phyloP scores from a whole-genome alignment of 1,140 invertebrate species.

The Pinna nobilis region DNA sequence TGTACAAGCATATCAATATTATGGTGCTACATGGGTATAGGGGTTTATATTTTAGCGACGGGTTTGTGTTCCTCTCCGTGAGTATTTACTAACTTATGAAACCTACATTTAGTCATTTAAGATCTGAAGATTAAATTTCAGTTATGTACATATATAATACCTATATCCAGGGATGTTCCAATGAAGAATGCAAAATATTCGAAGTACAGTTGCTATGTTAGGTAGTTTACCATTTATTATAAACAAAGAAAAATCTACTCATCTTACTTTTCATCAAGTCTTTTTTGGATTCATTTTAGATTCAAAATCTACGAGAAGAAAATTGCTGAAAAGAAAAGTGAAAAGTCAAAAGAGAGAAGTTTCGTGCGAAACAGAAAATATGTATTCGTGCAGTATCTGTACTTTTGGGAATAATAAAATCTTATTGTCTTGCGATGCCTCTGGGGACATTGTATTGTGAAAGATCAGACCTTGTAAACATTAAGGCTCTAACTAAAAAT shows the following conservation, averaged over 20 bases:
- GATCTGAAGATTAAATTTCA: not conserved
- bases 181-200: constrained; percentile 1
- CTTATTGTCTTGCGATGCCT: too few species aligned
- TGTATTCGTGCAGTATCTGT: too few species aligned
- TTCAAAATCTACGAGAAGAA: too few species aligned
- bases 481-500: not conserved
- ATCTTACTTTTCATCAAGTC: not conserved
- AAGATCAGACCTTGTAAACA: not conserved
- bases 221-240: not conserved
- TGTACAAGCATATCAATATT: too few species aligned
- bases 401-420: too few species aligned
- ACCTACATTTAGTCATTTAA: too few species aligned
- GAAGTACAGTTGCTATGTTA: not conserved
- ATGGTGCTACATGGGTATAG: too few species aligned
- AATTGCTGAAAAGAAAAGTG: not conserved
- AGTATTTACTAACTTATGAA: too few species aligned
- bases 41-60: too few species aligned
- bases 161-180: too few species aligned
- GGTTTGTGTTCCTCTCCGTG: too few species aligned
- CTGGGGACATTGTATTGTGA: not conserved
- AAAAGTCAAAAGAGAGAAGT: not conserved
- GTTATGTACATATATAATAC: too few species aligned
- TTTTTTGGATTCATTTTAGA: not conserved
- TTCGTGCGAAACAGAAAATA: not conserved
- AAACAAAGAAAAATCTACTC: not conserved